Evolutionary conservation across 2,888 invertebrate genomes (phyloP).

Genomic region (Standfussiana lucernea): DNA sequence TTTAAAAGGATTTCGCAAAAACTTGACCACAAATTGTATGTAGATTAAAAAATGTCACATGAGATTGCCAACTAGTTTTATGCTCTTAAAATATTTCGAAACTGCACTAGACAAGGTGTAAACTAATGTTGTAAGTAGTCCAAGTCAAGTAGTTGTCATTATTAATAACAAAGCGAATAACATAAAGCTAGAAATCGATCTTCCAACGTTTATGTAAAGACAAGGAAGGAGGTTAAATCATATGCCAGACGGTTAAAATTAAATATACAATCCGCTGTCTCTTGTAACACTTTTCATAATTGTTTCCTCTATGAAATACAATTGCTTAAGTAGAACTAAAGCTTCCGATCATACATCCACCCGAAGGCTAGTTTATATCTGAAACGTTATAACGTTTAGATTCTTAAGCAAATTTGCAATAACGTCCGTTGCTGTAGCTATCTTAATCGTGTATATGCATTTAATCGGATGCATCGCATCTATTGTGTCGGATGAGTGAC

Average conservation of each 20-base stretch:
- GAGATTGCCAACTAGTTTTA: slow-evolving; percentile 40
- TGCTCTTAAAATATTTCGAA: slow-evolving; percentile 44
- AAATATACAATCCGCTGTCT: slow-evolving; percentile 10
- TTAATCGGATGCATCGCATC: slow-evolving; percentile 61
- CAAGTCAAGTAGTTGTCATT: slow-evolving; percentile 14
- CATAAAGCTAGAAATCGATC: not conserved
- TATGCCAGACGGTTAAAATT: slow-evolving; percentile 1
- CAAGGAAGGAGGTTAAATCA: slow-evolving; percentile 15
- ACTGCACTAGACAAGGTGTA: slow-evolving; percentile 46
- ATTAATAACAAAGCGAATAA: not conserved
- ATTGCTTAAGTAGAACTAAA: slow-evolving; percentile 40
- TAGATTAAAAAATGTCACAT: slow-evolving; percentile 56
- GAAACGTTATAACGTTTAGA: slow-evolving; percentile 27
- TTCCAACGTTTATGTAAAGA: slow-evolving; percentile 11
- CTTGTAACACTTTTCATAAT: slow-evolving; percentile 31
- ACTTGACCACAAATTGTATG: slow-evolving; percentile 46
- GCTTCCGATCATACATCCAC: slow-evolving; percentile 42
- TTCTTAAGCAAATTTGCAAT: slow-evolving; percentile 46
- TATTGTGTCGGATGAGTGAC: slow-evolving; percentile 57
- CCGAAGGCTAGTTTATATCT: slow-evolving; percentile 51
- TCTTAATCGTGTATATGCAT: slow-evolving; percentile 61
- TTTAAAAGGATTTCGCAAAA: slow-evolving; percentile 47
- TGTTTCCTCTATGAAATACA: slow-evolving; percentile 47
- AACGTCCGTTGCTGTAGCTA: slow-evolving; percentile 38
- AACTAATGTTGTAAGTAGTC: slow-evolving; percentile 46